Evolutionary conservation across 2,797 vertebrate species (phyloP), one percentile per base, ranked within the genome.

Genomic region (Lepilemur ruficaudatus): DNA sequence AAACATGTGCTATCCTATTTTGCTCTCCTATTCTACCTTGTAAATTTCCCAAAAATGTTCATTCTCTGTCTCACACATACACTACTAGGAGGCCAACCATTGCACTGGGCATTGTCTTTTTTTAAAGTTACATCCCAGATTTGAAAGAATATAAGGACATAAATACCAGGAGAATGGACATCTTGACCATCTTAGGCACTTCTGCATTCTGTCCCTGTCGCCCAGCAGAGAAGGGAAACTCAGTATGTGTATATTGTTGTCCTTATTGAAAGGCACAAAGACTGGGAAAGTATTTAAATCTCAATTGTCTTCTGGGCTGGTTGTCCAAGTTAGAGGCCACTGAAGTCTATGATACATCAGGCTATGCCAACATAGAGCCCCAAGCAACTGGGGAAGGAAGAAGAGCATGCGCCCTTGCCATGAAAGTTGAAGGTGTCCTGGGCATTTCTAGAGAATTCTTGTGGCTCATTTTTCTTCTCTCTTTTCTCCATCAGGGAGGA

Each of bases 391-490:
- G 41, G 6, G 46, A 63, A 94, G 28, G 32, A 82, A 92, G 32
- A 91, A 82, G 57, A 50, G 52, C 75, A n/a, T 12, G 12, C 22
- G 89, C 89, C 48, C 41, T 86, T 85, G 83, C 17, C 63, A 5
- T 67, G 80, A 96, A 96, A 95, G 82, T 55, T 82, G 59, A 96
- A 79, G 78, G 78, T 59, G 30, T 73, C 30, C 12, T 48, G 14
- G 38, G 30, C 61, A 83, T 95, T 90, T 94, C 84, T 84, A 94
- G 76, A 94, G 89, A 92, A 87, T 14, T 89, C 38, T 91, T 91
- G 61, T 80, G 70, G 46, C 67, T 97, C 94, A n/a, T 41, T 96
- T 92, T 83, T 90, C 38, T 95, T 94, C 91, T 94, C 43, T 72
- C 23, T 84, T 93, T 94, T 30, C 78, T 93, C 83, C 85, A 89